Percentiles rank a stretch among this genome's conserved stretches.
phyloP scores from a whole-genome alignment of 2,888 invertebrate genomes.

The Pammene fasciana region DNA sequence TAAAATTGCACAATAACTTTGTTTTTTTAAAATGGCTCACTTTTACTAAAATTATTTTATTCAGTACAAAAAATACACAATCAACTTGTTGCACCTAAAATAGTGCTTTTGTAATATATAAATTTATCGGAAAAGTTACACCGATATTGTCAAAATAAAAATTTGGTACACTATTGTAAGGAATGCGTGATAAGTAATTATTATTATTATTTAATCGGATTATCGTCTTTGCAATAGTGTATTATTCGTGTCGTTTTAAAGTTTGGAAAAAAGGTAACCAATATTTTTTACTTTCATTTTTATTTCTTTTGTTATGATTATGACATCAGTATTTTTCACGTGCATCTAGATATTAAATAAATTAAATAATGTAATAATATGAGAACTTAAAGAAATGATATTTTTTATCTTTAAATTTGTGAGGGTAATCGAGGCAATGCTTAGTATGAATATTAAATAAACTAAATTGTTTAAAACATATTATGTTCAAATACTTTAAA shows the following conservation, averaged over 20 bases:
- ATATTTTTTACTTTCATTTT: conserved; percentile 11
- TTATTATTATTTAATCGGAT: not conserved
- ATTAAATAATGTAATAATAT: conserved; percentile 46
- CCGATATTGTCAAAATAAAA: conserved; percentile 56
- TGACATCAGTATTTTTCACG: conserved; percentile 34
- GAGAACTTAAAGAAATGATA: conserved; percentile 24
- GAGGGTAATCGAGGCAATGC: conserved; percentile 63
- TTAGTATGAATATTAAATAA: conserved; percentile 39
- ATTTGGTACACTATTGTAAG: conserved; percentile 67
- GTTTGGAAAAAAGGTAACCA: conserved; percentile 37
- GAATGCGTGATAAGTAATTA: conserved; percentile 55
- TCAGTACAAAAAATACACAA: conserved; percentile 61
- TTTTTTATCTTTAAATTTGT: conserved; percentile 37
- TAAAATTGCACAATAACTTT: conserved; percentile 79
- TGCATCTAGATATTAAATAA: conserved; percentile 46
- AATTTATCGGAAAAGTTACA: conserved; percentile 49
- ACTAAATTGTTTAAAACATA: no score
- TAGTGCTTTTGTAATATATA: conserved; percentile 67
- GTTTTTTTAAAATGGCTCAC: conserved; percentile 82
- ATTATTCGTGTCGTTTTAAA: conserved; percentile 34
- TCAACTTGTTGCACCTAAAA: conserved; percentile 68
- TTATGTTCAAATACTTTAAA: no score
- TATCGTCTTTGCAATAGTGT: conserved; percentile 47
- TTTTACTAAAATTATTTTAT: conserved; percentile 75
- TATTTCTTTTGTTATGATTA: conserved; percentile 23